Percentiles rank a stretch among this genome's conserved stretches.
These are phyloP conservation scores for Bovichtus variegatus DNA, from an alignment of 2,797 vertebrate genomes.

Conservation along the genomic window DNA sequence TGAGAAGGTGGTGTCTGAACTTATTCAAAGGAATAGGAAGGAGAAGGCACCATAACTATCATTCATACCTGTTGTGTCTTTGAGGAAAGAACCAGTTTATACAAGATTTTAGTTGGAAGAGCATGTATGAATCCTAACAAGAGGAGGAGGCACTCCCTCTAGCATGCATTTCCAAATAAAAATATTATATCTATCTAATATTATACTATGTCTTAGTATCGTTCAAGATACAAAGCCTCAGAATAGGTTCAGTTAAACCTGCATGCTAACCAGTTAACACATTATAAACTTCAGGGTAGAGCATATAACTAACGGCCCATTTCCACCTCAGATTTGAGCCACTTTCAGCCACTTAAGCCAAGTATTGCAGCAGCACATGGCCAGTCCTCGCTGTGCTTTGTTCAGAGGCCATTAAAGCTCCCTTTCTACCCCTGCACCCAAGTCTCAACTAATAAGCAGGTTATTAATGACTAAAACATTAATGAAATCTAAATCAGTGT, in stretches of 20 bases:
- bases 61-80: constrained; percentile 11
- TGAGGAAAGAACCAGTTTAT: background rate
- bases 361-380: background rate
- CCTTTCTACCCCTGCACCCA: background rate
- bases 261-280: background rate
- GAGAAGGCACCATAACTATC: background rate
- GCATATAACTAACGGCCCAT: background rate
- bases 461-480: background rate
- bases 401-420: background rate
- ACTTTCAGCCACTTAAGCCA: background rate
- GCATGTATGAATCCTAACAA: background rate
- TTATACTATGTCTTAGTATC: background rate
- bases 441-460: background rate
- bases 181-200: background rate
- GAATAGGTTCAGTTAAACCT: background rate
- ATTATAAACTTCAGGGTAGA: background rate
- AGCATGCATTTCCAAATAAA: background rate
- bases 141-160: background rate
- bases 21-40: constrained; percentile 25
- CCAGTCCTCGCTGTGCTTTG: background rate
- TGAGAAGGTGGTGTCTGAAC: constrained; percentile 14
- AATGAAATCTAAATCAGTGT: background rate
- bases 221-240: background rate
- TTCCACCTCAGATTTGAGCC: too few species aligned
- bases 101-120: background rate